Conservation (phyloP, 1,140 invertebrate species). For the Polypedilum pembai region DNA sequence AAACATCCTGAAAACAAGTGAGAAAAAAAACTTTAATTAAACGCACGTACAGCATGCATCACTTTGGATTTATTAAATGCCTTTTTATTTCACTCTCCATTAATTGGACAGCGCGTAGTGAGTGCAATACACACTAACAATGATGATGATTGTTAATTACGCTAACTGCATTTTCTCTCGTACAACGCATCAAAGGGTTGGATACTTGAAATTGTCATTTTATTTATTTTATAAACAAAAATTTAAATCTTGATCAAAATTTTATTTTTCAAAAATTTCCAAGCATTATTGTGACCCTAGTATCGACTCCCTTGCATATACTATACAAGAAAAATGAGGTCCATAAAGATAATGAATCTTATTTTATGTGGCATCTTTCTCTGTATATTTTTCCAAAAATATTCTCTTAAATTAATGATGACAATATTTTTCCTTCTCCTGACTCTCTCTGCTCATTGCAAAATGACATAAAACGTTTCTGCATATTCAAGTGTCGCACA, state of each 20-base stretch:
- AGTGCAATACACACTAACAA: background rate
- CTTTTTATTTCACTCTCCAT: background rate
- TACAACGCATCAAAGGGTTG: background rate
- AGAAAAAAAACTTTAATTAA: background rate
- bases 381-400: background rate
- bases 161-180: background rate
- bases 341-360: conserved; percentile 28
- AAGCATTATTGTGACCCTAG: no score
- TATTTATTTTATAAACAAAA: no score
- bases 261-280: no score
- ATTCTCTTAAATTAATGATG: conserved; percentile 11
- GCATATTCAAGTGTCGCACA: background rate
- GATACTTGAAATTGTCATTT: background rate
- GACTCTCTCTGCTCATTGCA: background rate
- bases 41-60: background rate
- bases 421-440: background rate
- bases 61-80: conserved; percentile 10
- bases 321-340: background rate
- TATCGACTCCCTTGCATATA: background rate
- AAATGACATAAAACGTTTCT: background rate
- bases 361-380: background rate
- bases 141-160: conserved; percentile 20
- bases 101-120: no score
- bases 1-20: background rate
- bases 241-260: no score